Evolutionary conservation across 2,113 vertebrate genomes (phyloP).

Genomic region (Brachypteracias leptosomus): DNA sequence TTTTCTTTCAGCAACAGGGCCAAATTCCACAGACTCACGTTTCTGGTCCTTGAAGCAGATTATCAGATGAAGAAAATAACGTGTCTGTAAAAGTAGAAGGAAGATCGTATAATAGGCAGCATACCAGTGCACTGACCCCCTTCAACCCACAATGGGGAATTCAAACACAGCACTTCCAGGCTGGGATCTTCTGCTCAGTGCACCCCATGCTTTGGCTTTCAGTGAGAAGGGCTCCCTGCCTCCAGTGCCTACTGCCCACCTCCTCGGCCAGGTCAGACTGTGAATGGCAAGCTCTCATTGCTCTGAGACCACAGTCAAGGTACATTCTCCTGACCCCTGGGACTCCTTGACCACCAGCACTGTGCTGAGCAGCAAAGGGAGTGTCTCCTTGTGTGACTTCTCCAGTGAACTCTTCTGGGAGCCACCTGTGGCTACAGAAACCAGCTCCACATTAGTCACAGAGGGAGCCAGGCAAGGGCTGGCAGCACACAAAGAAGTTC

Average conservation of each 20-base stretch:
- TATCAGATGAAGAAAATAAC: conserved; percentile 13
- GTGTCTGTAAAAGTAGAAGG: background rate
- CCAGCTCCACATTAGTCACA: fast-evolving
- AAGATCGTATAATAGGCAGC: background rate
- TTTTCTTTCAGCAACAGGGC: background rate
- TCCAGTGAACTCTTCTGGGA: background rate
- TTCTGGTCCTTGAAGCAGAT: conserved; percentile 35
- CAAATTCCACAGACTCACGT: conserved; percentile 48
- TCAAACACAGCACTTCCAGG: background rate
- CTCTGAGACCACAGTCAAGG: background rate
- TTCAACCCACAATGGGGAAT: background rate
- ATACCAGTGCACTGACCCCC: conserved; percentile 66
- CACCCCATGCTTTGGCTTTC: background rate
- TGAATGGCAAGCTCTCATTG: background rate
- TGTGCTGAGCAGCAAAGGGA: background rate
- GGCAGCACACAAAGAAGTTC: background rate
- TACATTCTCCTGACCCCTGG: background rate
- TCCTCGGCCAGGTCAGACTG: background rate
- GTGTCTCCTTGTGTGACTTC: fast-evolving
- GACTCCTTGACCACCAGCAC: fast-evolving
- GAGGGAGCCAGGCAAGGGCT: background rate
- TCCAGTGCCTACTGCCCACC: background rate
- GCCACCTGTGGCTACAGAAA: background rate
- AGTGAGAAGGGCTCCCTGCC: background rate
- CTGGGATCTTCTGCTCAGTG: background rate